Percentiles rank a stretch among this genome's conserved stretches.
Conservation (phyloP, 2,888 invertebrate genomes). For the Himalopsyche tibetana region DNA sequence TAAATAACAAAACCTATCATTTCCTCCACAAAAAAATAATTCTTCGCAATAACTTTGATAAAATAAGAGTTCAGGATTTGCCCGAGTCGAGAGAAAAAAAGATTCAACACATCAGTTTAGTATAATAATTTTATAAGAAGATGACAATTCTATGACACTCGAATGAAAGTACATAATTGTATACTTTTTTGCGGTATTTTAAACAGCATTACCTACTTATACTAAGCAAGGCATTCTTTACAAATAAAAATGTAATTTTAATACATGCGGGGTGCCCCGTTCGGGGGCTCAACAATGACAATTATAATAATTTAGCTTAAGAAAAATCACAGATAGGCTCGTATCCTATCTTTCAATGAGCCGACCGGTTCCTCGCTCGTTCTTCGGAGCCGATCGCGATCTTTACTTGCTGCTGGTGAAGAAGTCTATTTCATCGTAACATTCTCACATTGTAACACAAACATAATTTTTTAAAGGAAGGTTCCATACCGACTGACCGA, state of each 20-base stretch:
- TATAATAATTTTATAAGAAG: background rate
- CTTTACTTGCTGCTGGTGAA: background rate
- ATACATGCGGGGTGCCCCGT: background rate
- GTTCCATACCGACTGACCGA: conserved; percentile 25
- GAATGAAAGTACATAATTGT: background rate
- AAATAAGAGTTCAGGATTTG: background rate
- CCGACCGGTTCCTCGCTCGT: background rate
- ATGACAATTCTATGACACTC: conserved; percentile 1
- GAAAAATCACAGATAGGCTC: conserved; percentile 41
- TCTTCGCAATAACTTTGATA: background rate
- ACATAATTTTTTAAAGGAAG: conserved; percentile 19
- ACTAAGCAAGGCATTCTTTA: conserved; percentile 39
- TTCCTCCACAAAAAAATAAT: conserved; percentile 28
- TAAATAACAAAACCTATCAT: conserved; percentile 37
- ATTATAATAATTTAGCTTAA: conserved; percentile 37
- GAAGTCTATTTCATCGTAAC: background rate
- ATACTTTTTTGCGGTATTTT: conserved; percentile 23
- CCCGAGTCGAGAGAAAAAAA: background rate
- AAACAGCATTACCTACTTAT: conserved; percentile 38
- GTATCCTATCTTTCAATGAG: conserved; percentile 38
- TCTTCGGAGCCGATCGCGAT: background rate
- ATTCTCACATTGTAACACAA: conserved; percentile 26
- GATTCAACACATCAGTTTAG: background rate
- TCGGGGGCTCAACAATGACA: background rate
- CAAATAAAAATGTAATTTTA: conserved; percentile 38